These are phyloP conservation scores for Nannospalax galili DNA, from an alignment of 2,113 vertebrate genomes.

Conservation along the genomic window DNA sequence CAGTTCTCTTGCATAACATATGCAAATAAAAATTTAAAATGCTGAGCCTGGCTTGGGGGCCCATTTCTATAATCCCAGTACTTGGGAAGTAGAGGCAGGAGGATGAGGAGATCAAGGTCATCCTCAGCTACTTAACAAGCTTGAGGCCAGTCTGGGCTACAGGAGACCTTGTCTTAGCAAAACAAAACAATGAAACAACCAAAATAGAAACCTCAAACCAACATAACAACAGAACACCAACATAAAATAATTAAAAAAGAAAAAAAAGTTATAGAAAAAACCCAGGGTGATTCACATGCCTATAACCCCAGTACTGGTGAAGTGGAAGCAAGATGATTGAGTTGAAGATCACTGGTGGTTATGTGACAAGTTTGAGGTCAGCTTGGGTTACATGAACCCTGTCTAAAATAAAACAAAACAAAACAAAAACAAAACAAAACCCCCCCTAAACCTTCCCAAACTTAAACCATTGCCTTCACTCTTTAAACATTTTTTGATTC, in stretches of 20 bases:
- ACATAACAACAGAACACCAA: background rate
- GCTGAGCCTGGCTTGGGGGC: background rate
- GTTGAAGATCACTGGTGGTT: background rate
- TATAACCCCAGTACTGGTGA: background rate
- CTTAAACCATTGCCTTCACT: background rate
- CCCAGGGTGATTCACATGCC: background rate
- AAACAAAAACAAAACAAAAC: background rate
- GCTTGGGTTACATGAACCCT: background rate
- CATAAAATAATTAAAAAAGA: background rate
- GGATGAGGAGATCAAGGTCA: background rate
- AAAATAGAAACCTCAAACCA: background rate
- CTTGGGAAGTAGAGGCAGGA: background rate
- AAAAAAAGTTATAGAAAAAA: slow-evolving; percentile 29
- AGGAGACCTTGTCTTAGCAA: background rate
- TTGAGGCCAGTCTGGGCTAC: background rate
- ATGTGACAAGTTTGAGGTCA: background rate
- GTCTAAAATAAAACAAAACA: background rate
- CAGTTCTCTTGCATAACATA: background rate
- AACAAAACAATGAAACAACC: background rate
- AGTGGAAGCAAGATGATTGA: background rate
- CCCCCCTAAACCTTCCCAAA: background rate
- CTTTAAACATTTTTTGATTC: too few relatives aligned
- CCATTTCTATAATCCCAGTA: background rate
- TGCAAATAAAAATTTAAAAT: slow-evolving; percentile 5
- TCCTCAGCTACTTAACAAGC: background rate